Conservation (phyloP, 2,113 vertebrate genomes). For the Apteryx mantelli region DNA sequence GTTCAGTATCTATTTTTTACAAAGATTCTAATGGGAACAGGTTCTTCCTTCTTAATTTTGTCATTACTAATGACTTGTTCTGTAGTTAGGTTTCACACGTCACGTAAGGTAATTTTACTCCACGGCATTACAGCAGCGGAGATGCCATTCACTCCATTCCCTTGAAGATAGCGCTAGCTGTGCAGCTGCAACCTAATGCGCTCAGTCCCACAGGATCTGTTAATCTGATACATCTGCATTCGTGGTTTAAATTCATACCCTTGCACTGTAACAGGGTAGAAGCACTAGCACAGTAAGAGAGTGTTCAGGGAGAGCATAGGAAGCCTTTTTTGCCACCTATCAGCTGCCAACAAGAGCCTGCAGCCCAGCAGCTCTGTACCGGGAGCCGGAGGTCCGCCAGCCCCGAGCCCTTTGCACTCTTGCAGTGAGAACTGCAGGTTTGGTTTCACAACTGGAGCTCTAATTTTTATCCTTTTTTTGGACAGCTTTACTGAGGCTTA, state of each 20-base stretch:
- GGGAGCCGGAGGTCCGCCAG: not conserved
- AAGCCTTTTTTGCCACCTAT: not conserved
- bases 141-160: rapidly evolving
- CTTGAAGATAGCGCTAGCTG: not conserved
- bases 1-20: not conserved
- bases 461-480: not conserved
- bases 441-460: rapidly evolving
- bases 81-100: not conserved
- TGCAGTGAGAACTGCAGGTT: not conserved
- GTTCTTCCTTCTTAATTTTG: not conserved
- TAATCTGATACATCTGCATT: not conserved
- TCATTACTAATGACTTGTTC: not conserved
- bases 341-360: not conserved
- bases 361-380: not conserved
- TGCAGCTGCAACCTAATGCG: not conserved
- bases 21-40: not conserved
- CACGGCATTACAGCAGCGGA: rapidly evolving
- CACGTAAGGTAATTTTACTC: not conserved
- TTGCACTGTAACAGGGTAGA: not conserved
- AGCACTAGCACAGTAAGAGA: not conserved
- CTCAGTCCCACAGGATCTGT: not conserved
- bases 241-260: not conserved
- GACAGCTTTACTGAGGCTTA: not conserved
- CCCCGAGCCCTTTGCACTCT: not conserved
- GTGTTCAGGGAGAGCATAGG: not conserved